These are phyloP conservation scores for Pseudoatta argentina DNA, from an alignment of 1,140 invertebrate genomes.

Conservation along the genomic window DNA sequence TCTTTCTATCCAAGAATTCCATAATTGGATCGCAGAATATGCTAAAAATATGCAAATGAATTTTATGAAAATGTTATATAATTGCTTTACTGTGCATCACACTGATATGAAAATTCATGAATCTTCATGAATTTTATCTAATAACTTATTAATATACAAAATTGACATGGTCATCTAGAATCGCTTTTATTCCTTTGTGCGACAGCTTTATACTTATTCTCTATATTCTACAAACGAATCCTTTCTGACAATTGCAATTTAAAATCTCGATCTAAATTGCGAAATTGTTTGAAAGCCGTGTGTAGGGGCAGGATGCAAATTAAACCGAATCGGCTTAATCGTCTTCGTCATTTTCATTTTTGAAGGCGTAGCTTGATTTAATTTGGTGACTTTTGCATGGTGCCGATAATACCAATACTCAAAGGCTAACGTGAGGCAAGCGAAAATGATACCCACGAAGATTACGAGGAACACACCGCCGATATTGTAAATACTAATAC, in stretches of 20 bases:
- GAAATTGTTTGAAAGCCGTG: constrained; percentile 67
- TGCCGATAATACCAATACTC: constrained; percentile 98
- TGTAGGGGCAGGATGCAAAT: constrained; percentile 78
- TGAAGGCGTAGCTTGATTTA: constrained; percentile 29
- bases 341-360: constrained; percentile 65
- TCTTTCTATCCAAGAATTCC: background rate
- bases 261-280: constrained; percentile 76
- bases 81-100: background rate
- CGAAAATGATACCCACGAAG: constrained; percentile 96
- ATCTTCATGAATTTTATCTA: constrained; percentile 27
- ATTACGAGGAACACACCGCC: constrained; percentile 99
- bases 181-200: constrained; percentile 6
- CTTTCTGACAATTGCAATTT: constrained; percentile 19
- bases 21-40: background rate
- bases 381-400: constrained; percentile 80
- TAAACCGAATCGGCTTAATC: constrained; percentile 77
- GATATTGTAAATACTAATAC: constrained; percentile 98
- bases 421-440: constrained; percentile 95
- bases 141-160: constrained; percentile 24
- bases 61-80: background rate
- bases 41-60: constrained; percentile 18
- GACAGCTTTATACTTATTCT: constrained; percentile 14
- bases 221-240: background rate
- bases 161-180: constrained; percentile 17
- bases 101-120: constrained; percentile 18